A percentile compares a stretch with the other conserved stretches of the same genome.
Evolutionary conservation across 1,140 invertebrate genomes (phyloP).

Genomic region (Drosophila arizonae): DNA sequence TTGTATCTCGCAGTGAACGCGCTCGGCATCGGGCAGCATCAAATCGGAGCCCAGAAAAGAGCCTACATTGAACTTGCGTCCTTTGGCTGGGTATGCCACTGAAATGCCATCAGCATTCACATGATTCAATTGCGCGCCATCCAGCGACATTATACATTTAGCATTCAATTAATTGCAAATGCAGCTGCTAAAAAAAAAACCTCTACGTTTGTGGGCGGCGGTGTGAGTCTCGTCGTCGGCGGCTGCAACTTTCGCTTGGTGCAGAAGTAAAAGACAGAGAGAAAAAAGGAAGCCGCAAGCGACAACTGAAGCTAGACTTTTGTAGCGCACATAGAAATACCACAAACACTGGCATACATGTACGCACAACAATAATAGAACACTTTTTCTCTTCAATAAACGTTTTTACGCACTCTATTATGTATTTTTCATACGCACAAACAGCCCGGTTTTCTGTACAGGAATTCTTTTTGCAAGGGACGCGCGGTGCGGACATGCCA

Average conservation of each 20-base stretch:
- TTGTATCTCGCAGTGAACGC: slow-evolving; percentile 69
- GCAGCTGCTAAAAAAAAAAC: slow-evolving; percentile 43
- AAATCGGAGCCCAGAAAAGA: slow-evolving; percentile 65
- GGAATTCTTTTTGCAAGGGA: slow-evolving; percentile 77
- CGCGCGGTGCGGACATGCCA: slow-evolving; percentile 62
- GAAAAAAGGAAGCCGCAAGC: slow-evolving; percentile 32
- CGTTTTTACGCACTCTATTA: slow-evolving; percentile 12
- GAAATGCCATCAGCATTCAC: slow-evolving; percentile 53
- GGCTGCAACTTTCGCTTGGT: slow-evolving; percentile 50
- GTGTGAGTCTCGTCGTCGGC: background rate
- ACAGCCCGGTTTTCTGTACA: slow-evolving; percentile 58
- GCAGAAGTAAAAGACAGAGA: slow-evolving; percentile 5
- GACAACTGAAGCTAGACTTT: slow-evolving; percentile 20
- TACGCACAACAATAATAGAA: background rate
- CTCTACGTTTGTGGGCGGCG: slow-evolving; percentile 29
- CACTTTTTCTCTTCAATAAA: slow-evolving; percentile 3
- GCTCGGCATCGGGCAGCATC: slow-evolving; percentile 53
- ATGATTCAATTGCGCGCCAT: slow-evolving; percentile 67
- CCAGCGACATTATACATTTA: slow-evolving; percentile 62
- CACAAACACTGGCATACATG: background rate
- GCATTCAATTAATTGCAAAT: slow-evolving; percentile 25
- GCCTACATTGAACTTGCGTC: slow-evolving; percentile 69
- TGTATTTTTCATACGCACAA: slow-evolving; percentile 34
- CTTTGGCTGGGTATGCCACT: slow-evolving; percentile 55
- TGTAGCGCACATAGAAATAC: background rate